Evolutionary conservation across 2,888 invertebrate genomes (phyloP), one percentile per base, ranked within the genome.

Genomic region (Blomia tropicalis): DNA sequence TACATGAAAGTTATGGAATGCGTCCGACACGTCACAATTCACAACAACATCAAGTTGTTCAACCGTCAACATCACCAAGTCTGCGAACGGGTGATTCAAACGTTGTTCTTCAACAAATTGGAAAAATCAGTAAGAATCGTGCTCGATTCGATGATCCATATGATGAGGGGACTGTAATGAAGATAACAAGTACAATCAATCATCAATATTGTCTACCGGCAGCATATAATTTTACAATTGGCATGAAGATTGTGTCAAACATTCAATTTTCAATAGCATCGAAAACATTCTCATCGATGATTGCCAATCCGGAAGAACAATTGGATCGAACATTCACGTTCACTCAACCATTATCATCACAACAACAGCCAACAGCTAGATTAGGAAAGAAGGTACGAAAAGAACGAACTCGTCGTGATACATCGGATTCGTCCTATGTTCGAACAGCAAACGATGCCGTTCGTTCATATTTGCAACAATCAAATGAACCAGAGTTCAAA

Each of bases 221-320:
- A 4, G 62, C 62, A n/a, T 62, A 62, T 51, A 62, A 62, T 17
- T 62, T 43, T 29, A 62, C 62, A 25, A 58, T 62, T 41, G 44
- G 32, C 27, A 17, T 30, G 54, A 7, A 7, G 4, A 11, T 19
- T 23, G 14, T 56, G 17, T n/a, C 31, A 19, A 56, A 36, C 23
- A 2, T 7, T 27, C 51, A 47, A 22, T 47, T 14, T 47, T 7
- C 51, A 14, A 27, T 7, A 7, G 51, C 51, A 22, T 25, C 23
- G 14, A 22, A 27, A 19, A 19, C 14, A 14, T 7, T n/a, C 23
- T 11, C 51, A 7, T 22, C 27, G 51, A 27, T 27, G 51, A 27
- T 47, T 14, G 51, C 51, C 7, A 47, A 47, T 27, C 51, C 51
- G 7, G 51, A 47, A n/a, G 51, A 47, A 27, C 36, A 36, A 17